Conservation (phyloP, 2,888 invertebrate species). For the Lymantria dispar region DNA sequence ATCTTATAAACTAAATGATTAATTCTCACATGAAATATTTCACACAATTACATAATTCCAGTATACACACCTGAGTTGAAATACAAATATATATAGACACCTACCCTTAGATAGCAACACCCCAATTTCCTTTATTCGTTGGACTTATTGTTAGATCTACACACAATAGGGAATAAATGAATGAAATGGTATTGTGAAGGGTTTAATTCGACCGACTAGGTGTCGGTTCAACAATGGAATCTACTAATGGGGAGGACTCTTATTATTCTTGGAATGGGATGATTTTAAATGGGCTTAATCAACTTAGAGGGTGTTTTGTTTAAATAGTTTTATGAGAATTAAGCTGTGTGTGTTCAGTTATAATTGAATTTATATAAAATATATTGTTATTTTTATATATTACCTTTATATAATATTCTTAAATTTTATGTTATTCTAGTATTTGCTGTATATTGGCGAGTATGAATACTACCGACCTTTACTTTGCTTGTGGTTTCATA, state of each 20-base stretch:
- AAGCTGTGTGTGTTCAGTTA: not conserved
- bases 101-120: not conserved
- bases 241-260: slow-evolving; percentile 33
- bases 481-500: too few species aligned
- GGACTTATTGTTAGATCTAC: slow-evolving; percentile 3
- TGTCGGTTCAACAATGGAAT: slow-evolving; percentile 20
- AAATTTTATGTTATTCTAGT: too few species aligned
- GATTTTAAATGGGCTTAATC: slow-evolving; percentile 18
- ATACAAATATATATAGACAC: not conserved
- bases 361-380: too few species aligned
- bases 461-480: too few species aligned
- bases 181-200: slow-evolving; percentile 36
- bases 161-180: slow-evolving; percentile 28
- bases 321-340: slow-evolving; percentile 1
- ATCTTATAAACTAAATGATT: not conserved
- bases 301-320: slow-evolving; percentile 7
- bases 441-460: too few species aligned
- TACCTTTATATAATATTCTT: too few species aligned
- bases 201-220: slow-evolving; percentile 36
- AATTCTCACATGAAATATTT: not conserved
- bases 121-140: slow-evolving; percentile 9
- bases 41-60: not conserved
- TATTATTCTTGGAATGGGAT: slow-evolving; percentile 27
- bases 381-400: too few species aligned
- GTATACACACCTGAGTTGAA: not conserved